These are phyloP conservation scores for Venturia canescens DNA, from an alignment of 1,140 invertebrate genomes.

Conservation along the genomic window DNA sequence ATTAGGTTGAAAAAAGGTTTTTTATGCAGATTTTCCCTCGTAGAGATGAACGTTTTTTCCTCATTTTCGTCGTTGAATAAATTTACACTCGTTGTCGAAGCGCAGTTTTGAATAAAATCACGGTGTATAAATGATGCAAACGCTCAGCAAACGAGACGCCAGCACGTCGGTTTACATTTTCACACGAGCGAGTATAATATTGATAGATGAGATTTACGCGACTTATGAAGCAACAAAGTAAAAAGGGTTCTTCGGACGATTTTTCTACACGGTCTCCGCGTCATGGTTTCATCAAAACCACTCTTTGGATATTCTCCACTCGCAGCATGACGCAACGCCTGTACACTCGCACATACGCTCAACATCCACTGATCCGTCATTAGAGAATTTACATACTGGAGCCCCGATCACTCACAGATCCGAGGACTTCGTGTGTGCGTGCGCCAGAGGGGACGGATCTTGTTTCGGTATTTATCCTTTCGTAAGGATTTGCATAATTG, in stretches of 20 bases:
- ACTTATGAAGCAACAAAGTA: neutral
- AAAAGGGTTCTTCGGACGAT: conserved; percentile 45
- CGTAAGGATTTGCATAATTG: conserved; percentile 61
- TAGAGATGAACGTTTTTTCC: neutral
- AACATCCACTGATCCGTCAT: conserved; percentile 66
- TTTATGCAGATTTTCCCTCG: neutral
- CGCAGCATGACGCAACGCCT: conserved; percentile 68
- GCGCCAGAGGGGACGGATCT: conserved; percentile 1
- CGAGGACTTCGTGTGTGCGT: conserved; percentile 32
- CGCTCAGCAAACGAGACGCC: conserved; percentile 19
- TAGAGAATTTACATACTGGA: conserved; percentile 69
- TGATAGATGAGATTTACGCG: conserved; percentile 67
- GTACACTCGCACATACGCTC: conserved; percentile 49
- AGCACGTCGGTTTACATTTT: conserved; percentile 38
- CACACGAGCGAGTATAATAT: conserved; percentile 65
- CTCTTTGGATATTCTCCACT: conserved; percentile 61
- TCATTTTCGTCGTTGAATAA: conserved; percentile 22
- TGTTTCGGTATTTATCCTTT: conserved; percentile 5
- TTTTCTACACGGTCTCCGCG: conserved; percentile 24
- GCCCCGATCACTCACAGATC: conserved; percentile 64
- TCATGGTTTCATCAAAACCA: conserved; percentile 70
- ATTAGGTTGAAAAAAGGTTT: too few species aligned
- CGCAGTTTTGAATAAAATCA: conserved; percentile 33
- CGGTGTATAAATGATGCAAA: conserved; percentile 25
- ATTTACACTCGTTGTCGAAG: conserved; percentile 3